Evolutionary conservation across 2,113 vertebrate genomes (phyloP), one percentile per base, ranked within the genome.

Genomic region (Procavia capensis): DNA sequence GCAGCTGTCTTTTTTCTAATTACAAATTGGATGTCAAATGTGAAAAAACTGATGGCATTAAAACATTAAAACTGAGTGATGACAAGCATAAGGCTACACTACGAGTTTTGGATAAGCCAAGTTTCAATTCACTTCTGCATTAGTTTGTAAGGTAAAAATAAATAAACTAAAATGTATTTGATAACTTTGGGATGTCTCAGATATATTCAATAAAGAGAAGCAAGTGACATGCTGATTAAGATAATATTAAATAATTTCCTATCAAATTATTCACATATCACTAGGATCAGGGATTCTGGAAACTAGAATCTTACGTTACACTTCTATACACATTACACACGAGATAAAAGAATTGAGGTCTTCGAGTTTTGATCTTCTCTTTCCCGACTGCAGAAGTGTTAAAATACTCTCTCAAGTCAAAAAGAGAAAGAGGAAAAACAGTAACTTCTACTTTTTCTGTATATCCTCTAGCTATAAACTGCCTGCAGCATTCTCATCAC

Each of bases 31-130:
- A 91, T 88, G 50, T 91, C 80, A 95, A 95, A 57, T 90, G 50
- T 94, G 76, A 92, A 92, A 91, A 90, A 76, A 68, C 34, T 64
- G 29, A 92, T 86, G 92, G 36, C 43, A 95, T 86, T 41, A 95
- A 95, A 95, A 95, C 91, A 88, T 79, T 90, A 94, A 96, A 96
- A 95, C 31, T 34, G 68, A 95, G 61, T 36, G 79, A 93, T 93
- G 83, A 94, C 39, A 79, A 90, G 80, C 43, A 90, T 63, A 92
- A 81, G 41, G 41, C 39, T 90, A 86, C 81, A 75, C 2, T 79
- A 39, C 19, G 54, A 45, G 16, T 96, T 92, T 94, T 31, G 45
- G 45, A 74, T 19, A 83, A 93, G 43, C 1, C 45, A 6, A 47
- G 25, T 81, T 89, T 95, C 80, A 83, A 36, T 93, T 76, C 90